A percentile compares a stretch with the other conserved stretches of the same genome.
Evolutionary conservation across 2,888 invertebrate species (phyloP).

Genomic region (Ophioninae sp.): DNA sequence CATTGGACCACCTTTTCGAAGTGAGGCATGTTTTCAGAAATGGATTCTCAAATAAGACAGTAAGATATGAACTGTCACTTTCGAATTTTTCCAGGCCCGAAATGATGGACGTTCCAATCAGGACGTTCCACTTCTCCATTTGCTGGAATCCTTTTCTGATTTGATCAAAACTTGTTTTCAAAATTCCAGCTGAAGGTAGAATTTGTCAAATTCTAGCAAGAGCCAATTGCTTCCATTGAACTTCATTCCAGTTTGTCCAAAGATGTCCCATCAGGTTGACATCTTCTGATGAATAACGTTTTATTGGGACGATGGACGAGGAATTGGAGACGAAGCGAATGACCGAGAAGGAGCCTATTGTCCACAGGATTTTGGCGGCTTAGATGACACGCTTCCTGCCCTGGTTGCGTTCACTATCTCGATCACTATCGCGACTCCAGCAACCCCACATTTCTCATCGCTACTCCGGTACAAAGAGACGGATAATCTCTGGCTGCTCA

Average conservation of each 20-base stretch:
- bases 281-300: conserved; percentile 60
- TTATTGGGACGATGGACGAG: conserved; percentile 47
- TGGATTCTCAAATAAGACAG: background rate
- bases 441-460: conserved; percentile 36
- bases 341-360: conserved; percentile 63
- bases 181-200: background rate
- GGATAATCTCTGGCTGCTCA: background rate
- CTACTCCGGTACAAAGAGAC: conserved; percentile 7
- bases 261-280: conserved; percentile 40
- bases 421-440: conserved; percentile 65
- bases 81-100: background rate
- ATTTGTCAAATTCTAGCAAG: background rate
- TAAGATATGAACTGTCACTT: background rate
- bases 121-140: background rate
- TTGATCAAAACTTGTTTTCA: background rate
- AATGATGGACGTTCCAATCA: background rate
- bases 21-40: no score
- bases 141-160: background rate
- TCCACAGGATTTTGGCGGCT: conserved; percentile 66
- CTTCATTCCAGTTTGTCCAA: conserved; percentile 9
- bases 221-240: background rate
- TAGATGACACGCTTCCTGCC: conserved; percentile 47
- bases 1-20: no score
- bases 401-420: conserved; percentile 66
- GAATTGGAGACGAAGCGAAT: conserved; percentile 51